Evolutionary conservation across 2,797 vertebrate genomes (phyloP).

Genomic region (Halcyon smyrnensis): DNA sequence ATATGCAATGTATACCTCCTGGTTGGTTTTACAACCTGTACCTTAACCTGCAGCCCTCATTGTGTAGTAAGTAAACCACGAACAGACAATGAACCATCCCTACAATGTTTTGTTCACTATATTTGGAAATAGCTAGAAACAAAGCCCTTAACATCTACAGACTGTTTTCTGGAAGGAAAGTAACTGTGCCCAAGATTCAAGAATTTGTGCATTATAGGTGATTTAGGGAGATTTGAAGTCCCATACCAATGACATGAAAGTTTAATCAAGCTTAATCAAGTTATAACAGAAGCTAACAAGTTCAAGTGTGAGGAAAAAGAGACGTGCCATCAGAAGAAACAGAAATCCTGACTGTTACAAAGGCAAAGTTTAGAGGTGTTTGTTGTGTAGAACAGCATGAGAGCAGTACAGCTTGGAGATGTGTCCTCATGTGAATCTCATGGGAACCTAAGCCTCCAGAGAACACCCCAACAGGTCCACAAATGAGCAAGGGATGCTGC

Average conservation of each 20-base stretch:
- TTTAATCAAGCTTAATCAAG: neutral
- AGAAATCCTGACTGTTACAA: neutral
- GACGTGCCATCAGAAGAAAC: neutral
- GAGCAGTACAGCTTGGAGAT: neutral
- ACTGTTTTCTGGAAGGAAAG: neutral
- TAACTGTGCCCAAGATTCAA: neutral
- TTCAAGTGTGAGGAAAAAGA: neutral
- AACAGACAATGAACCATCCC: neutral
- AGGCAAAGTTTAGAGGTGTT: neutral
- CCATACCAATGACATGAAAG: neutral
- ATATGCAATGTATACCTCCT: neutral
- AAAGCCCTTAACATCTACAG: neutral
- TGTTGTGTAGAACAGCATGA: neutral
- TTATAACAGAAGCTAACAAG: neutral
- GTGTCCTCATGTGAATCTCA: neutral
- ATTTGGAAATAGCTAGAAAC: neutral
- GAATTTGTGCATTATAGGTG: neutral
- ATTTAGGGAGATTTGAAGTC: neutral
- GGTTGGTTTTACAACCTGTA: neutral
- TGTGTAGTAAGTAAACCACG: neutral
- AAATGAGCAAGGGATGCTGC: neutral
- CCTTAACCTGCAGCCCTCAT: neutral
- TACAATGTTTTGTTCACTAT: neutral
- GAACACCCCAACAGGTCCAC: rapidly evolving
- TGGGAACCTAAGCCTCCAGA: neutral